Evolutionary conservation across 2,797 vertebrate species (phyloP).

Genomic region (Pseudochaenichthys georgianus): DNA sequence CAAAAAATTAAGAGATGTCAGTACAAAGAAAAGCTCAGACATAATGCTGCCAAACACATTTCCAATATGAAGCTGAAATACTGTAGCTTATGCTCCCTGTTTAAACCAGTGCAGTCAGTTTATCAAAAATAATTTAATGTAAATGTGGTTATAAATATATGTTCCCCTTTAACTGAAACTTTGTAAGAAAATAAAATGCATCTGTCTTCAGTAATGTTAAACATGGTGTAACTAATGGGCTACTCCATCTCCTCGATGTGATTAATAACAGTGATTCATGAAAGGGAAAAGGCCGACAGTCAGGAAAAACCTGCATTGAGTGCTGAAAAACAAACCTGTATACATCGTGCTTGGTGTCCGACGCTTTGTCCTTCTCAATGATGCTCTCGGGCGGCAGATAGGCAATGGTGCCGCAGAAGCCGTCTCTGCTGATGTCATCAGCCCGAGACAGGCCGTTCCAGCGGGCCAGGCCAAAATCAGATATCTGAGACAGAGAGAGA

Average conservation of each 20-base stretch:
- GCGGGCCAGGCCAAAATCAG: slow-evolving; percentile 96
- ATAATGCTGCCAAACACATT: background rate
- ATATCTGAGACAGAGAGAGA: slow-evolving; percentile 86
- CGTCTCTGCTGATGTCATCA: slow-evolving; percentile 96
- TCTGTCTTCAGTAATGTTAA: background rate
- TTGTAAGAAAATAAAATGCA: background rate
- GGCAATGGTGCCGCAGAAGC: slow-evolving; percentile 96
- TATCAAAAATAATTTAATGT: background rate
- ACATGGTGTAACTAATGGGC: background rate
- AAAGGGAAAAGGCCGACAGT: background rate
- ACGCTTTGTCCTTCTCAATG: slow-evolving; percentile 94
- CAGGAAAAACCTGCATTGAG: too few relatives aligned
- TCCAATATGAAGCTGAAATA: background rate
- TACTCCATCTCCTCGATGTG: background rate
- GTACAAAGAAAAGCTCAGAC: slow-evolving; percentile 1
- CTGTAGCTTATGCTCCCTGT: background rate
- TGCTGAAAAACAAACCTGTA: slow-evolving; percentile 89
- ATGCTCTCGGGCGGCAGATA: slow-evolving; percentile 98
- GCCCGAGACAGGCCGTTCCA: slow-evolving; percentile 95
- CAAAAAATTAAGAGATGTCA: slow-evolving; percentile 9
- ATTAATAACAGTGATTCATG: slow-evolving; percentile 24
- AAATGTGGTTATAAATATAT: background rate
- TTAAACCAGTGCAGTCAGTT: background rate
- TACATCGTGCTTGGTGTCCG: slow-evolving; percentile 97
- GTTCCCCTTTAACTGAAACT: background rate